phyloP scores from a whole-genome alignment of 1,140 invertebrate genomes.

The Drosophila hydei region DNA sequence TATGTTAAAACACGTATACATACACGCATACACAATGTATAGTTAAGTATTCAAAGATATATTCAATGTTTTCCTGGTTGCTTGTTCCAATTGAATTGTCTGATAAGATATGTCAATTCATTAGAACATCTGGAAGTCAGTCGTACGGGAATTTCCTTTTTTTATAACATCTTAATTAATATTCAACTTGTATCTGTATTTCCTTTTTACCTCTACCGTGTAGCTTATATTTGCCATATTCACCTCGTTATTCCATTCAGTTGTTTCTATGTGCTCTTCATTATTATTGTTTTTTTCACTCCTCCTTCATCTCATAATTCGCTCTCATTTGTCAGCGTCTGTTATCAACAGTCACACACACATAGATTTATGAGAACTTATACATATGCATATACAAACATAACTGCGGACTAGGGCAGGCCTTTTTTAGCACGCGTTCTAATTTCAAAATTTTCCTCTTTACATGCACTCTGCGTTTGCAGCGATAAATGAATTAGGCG shows the following conservation, averaged over 20 bases:
- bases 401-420: slow-evolving; percentile 25
- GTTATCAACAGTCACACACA: slow-evolving; percentile 45
- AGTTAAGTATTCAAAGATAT: not conserved
- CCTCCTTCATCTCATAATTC: slow-evolving; percentile 9
- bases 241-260: not conserved
- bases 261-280: slow-evolving; percentile 50
- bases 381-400: not conserved
- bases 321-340: slow-evolving; percentile 15
- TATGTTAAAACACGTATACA: not conserved
- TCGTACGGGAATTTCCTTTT: not conserved
- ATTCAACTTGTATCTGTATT: not conserved
- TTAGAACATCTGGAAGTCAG: slow-evolving; percentile 11
- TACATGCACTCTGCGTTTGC: slow-evolving; percentile 16
- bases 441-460: slow-evolving; percentile 41
- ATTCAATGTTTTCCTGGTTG: slow-evolving; percentile 1
- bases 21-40: not conserved
- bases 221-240: not conserved
- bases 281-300: slow-evolving; percentile 10
- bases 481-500: not conserved
- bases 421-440: slow-evolving; percentile 44
- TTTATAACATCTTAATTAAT: not conserved
- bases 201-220: not conserved
- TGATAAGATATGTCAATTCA: slow-evolving; percentile 32
- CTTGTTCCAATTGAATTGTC: slow-evolving; percentile 22
- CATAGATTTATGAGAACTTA: not conserved